Evolutionary conservation across 35 echinoderm and acorn worm species (phyloP), one percentile per base, ranked within the genome.

Genomic region (Ophiothrix spiculata): DNA sequence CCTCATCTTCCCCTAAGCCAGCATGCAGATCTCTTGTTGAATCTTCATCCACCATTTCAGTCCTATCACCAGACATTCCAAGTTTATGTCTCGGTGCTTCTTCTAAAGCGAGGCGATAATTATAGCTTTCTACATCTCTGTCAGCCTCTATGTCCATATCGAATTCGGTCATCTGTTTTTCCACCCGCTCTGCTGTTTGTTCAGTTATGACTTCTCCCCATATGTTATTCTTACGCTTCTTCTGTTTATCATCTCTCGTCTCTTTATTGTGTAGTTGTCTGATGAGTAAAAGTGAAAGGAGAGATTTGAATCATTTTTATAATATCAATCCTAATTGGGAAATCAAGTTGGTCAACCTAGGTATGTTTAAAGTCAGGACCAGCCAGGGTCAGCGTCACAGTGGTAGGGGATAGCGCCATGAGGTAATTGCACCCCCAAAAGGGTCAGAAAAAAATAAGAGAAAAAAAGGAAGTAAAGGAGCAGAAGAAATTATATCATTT

Each of bases 121-220:
- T 90, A 80, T 97, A 97, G 36, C 90, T 92, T 35, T 97, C 94
- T 0, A 97, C 87, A 75, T 93, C 88, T 33, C 94, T 77, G 21
- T 89, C 79, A 28, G 40, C 77, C 36, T 36, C 83, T 1, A 49
- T 39, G 31, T 93, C 83, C 81, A 97, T 85, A 14, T 82, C 90
- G 84, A 97, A 88, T 16, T 86, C 80, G 13, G 78, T 92, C 13
- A 97, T 90, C 25, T 91, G 64, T 74, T 84, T 76, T 17, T 84
- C 87, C 4, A 97, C 87, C 28, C 54, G 36, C 4, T 92, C 91
- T 79, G 92, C 80, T 21, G 77, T 92, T 41, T 97, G 94, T 56
- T 90, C 56, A 29, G 86, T 85, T 3, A 92, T 84, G 14, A 97
- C 85, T 19, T 85, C 73, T 13, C 90, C 94, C 94, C 94, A 97